Base-by-base conservation (phyloP, 1,140 invertebrate genomes). In the Oreohelix idahoensis region DNA sequence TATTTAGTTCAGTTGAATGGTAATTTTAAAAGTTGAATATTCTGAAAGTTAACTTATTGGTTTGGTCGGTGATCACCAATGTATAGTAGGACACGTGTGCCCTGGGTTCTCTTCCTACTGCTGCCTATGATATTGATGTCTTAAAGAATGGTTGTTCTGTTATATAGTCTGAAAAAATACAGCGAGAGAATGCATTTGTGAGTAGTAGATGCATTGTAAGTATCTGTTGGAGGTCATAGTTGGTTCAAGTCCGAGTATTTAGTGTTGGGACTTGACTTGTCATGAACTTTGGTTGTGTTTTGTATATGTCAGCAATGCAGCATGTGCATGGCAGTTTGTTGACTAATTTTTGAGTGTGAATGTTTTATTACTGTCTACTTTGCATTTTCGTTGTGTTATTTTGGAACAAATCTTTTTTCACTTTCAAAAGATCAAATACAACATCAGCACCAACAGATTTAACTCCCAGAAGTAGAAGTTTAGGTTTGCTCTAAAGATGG, bases 51-150 rank as follows among this genome's bases (percentile, higher is more conserved):
- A 79, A 39, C 53, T 79, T 53, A 39, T 63, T 58, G n/a, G 36
- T 53, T 32, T 35, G 26, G n/a, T 79, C 53, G n/a, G 10, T 79
- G 13, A 36, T 17, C n/a, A n/a, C 26, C 13, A 36, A 23, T 23
- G 4, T 23, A 42, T 38, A 36, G 29, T 53, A n/a, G 53, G 23
- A 38, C 36, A 63, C 23, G 49, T 79, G 38, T n/a, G 32, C 26
- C 53, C 53, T 38, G 15, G n/a, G 38, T 76, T 76, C 51, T 29
- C 23, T 15, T 76, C n/a, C n/a, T 76, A 66, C 63, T 66, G 63
- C 63, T 66, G 63, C 63, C 63, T 66, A 10, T 66, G 1, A 32
- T 66, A 32, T 2, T 66, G 53, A n/a, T 66, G 63, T 66, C 29
- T 32, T 66, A 17, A 32, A 32, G 29, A 32, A 29, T 66, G 63